A percentile compares a stretch with the other conserved stretches of the same genome.
Conservation (phyloP, 2,113 vertebrate genomes). For the Amphiprion ocellaris region DNA sequence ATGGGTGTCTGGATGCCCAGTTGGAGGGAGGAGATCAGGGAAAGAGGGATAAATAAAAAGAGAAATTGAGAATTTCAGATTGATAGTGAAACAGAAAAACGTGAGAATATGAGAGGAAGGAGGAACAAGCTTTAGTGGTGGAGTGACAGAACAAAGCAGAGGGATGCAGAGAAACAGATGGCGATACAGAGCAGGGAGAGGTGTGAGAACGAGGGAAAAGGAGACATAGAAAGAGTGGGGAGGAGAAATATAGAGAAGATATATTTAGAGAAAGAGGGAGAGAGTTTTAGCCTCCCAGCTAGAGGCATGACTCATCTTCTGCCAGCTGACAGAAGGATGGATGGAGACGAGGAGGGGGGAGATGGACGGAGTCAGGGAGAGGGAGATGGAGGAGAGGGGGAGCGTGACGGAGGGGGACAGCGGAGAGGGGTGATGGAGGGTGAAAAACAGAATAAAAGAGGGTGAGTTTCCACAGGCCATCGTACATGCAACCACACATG, state of each 20-base stretch:
- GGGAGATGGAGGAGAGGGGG: constrained; percentile 22
- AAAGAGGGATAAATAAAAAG: constrained; percentile 7
- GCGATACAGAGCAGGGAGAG: constrained; percentile 47
- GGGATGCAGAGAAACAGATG: constrained; percentile 71
- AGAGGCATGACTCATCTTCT: constrained; percentile 84
- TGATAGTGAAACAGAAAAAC: constrained; percentile 43
- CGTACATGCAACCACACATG: constrained; percentile 51
- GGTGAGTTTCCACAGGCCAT: constrained; percentile 43
- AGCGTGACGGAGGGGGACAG: constrained; percentile 32
- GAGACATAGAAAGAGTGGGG: constrained; percentile 54
- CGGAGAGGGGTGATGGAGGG: constrained; percentile 21
- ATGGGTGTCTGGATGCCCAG: background rate
- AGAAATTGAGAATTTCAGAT: constrained; percentile 52
- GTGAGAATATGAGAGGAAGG: constrained; percentile 15
- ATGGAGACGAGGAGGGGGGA: constrained; percentile 65
- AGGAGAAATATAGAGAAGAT: constrained; percentile 71
- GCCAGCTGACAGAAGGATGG: constrained; percentile 82
- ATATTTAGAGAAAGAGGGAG: constrained; percentile 75
- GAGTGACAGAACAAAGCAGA: constrained; percentile 66
- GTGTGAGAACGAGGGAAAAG: constrained; percentile 60
- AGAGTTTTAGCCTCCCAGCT: constrained; percentile 78
- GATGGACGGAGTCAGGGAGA: constrained; percentile 53
- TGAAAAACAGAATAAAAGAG: constrained; percentile 40
- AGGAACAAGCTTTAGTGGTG: constrained; percentile 13
- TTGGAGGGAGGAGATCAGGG: background rate